phyloP scores from a whole-genome alignment of 2,113 vertebrate species.

The Eolophus roseicapilla region DNA sequence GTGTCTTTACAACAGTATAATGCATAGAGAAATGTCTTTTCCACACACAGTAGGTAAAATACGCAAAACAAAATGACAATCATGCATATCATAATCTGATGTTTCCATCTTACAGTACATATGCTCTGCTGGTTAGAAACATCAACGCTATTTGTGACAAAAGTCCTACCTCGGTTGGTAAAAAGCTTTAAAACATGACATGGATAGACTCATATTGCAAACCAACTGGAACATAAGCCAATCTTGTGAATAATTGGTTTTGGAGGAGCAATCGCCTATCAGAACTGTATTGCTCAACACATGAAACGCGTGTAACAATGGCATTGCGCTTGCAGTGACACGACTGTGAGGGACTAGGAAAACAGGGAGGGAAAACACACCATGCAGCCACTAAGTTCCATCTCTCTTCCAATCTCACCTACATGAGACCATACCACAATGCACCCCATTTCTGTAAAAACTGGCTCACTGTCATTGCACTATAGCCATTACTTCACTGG shows the following conservation, averaged over 20 bases:
- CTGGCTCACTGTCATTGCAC: not conserved
- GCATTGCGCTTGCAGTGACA: not conserved
- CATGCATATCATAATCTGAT: not conserved
- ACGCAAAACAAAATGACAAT: not conserved
- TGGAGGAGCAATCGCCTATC: not conserved
- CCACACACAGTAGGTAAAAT: not conserved
- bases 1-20: not conserved
- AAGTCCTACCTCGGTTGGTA: not conserved
- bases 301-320: accelerated
- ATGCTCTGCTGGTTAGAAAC: not conserved
- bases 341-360: not conserved
- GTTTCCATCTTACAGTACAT: not conserved
- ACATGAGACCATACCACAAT: not conserved
- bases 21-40: not conserved
- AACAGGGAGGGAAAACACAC: not conserved
- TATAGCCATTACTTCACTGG: not conserved
- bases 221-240: not conserved
- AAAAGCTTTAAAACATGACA: not conserved
- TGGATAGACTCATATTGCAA: not conserved
- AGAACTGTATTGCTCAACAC: not conserved
- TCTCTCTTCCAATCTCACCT: not conserved
- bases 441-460: not conserved
- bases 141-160: not conserved
- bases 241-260: not conserved
- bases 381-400: not conserved